Base-by-base conservation (phyloP, 2,797 vertebrate species). In the Chelon auratus region DNA sequence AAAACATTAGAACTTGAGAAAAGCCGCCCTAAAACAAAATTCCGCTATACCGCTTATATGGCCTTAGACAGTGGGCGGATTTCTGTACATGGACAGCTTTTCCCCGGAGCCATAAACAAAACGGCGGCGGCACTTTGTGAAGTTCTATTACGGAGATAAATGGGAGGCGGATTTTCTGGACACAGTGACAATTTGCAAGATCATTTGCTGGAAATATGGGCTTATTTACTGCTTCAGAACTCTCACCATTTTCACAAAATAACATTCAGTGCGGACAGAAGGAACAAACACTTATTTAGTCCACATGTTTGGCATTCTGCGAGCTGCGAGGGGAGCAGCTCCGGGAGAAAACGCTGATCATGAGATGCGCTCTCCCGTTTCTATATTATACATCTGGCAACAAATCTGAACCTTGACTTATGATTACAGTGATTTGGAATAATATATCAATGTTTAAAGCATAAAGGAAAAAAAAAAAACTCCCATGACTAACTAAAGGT, bases 1-100 rank as follows among this genome's bases (percentile, higher is more conserved):
- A 50, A 77, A 87, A 85, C 52, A 3, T 73, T 13, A 9, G 53
- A 73, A 78, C 62, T 69, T 15, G 9, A 77, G 53, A 77, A 83
- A 83, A 86, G 82, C 50, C 9, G 17, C 78, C 83, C 77, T 72
- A 30, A 74, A 87, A 87, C 77, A 56, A 83, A 81, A 82, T 82
- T 68, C 56, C 73, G 73, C 80, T 64, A 20, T 72, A 68, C 54
- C 61, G 40, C 71, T 77, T 65, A 75, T 77, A 77, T 69, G 74
- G 86, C 84, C 63, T 70, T 48, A 85, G 75, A 81, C 70, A 83
- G 67, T 83, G 40, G 67, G 51, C 45, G 37, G 60, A 78, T 79
- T 85, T 84, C 52, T 59, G 48, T 54, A 64, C 52, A 68, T 76
- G 18, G 65, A 66, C 54, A 52, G 69, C 51, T 78, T 82, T 56